Evolutionary conservation across 2,888 invertebrate genomes (phyloP).

Genomic region (Drosophila meridiana): DNA sequence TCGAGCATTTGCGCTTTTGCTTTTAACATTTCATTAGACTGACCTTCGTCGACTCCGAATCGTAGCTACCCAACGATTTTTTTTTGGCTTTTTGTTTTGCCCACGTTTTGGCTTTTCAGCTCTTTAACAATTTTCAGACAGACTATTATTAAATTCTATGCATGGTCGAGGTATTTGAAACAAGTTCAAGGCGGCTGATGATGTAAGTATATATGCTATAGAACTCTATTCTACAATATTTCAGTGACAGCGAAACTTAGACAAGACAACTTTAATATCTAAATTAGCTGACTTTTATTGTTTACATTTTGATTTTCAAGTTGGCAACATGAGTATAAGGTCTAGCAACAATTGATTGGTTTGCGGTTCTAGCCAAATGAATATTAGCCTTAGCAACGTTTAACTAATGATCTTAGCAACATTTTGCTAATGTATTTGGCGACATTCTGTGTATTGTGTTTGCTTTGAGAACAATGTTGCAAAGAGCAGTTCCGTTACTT

Average conservation of each 20-base stretch:
- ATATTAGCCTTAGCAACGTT: background rate
- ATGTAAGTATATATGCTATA: conserved; percentile 14
- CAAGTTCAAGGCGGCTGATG: conserved; percentile 66
- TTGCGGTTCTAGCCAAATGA: background rate
- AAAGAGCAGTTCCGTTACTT: too few relatives aligned
- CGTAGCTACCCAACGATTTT: conserved; percentile 9
- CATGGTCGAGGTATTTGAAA: conserved; percentile 34
- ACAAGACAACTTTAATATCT: background rate
- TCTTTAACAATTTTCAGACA: conserved; percentile 22
- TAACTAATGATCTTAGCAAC: background rate
- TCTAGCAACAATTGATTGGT: background rate
- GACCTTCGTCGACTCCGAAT: conserved; percentile 42
- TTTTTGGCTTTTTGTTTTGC: conserved; percentile 33
- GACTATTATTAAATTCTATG: conserved; percentile 56
- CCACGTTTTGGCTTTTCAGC: conserved; percentile 43
- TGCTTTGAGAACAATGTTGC: background rate
- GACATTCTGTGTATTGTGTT: background rate
- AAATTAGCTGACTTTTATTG: background rate
- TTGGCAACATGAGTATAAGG: background rate
- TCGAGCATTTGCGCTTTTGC: conserved; percentile 34
- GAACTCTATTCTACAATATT: background rate
- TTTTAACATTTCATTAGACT: conserved; percentile 52
- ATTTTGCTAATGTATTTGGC: background rate
- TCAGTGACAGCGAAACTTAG: background rate
- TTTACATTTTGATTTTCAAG: background rate